These are phyloP conservation scores for Epicampocera succincta DNA, from an alignment of 2,888 invertebrate species.

Conservation along the genomic window DNA sequence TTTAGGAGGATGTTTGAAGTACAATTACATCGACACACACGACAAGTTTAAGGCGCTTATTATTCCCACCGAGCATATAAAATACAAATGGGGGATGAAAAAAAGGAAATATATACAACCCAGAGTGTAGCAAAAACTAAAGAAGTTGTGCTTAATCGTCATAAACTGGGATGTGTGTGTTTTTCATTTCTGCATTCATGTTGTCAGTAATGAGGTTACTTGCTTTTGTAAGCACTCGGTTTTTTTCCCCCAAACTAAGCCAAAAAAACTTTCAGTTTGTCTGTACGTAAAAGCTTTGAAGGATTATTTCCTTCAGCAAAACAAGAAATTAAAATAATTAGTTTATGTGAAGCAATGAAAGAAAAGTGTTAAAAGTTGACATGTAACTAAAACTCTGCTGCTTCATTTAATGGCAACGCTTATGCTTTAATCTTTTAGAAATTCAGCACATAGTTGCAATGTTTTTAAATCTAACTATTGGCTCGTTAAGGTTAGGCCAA, in stretches of 20 bases:
- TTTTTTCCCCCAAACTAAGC: slow-evolving; percentile 6
- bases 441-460: too few relatives aligned
- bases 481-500: too few relatives aligned
- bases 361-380: not conserved
- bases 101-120: not conserved
- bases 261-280: slow-evolving; percentile 4
- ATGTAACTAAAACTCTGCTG: too few relatives aligned
- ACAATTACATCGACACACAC: slow-evolving; percentile 58
- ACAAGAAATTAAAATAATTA: slow-evolving; percentile 52
- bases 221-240: slow-evolving; percentile 33
- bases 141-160: slow-evolving; percentile 26
- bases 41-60: slow-evolving; percentile 29
- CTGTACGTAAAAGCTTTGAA: slow-evolving; percentile 24
- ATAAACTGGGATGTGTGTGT: slow-evolving; percentile 17
- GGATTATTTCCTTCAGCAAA: slow-evolving; percentile 3
- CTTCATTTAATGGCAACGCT: too few relatives aligned
- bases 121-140: slow-evolving; percentile 7
- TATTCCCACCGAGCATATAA: slow-evolving; percentile 24
- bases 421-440: too few relatives aligned
- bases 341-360: slow-evolving; percentile 32
- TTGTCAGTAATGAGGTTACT: slow-evolving; percentile 39
- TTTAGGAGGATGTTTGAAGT: slow-evolving; percentile 65
- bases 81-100: not conserved
- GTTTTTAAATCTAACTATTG: too few relatives aligned
- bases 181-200: slow-evolving; percentile 10